Conservation (phyloP, 2,888 invertebrate genomes). For the Drosophila infuscata region DNA sequence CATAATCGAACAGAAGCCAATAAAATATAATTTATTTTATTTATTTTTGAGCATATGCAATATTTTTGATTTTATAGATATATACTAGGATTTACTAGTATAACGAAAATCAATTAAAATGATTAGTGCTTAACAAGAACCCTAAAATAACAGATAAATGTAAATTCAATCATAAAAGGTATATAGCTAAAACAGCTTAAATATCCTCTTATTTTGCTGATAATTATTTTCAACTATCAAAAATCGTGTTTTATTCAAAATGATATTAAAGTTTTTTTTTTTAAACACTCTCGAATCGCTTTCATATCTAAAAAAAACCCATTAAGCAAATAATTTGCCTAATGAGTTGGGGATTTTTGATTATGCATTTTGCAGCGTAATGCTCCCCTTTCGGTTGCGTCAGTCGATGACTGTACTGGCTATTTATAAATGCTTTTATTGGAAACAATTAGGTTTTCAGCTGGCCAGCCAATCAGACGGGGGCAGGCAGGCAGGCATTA, state of each 20-base stretch:
- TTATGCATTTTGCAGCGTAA: background rate
- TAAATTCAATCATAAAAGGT: background rate
- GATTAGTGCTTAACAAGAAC: too few relatives aligned
- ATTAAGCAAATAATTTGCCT: slow-evolving; percentile 6
- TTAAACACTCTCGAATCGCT: background rate
- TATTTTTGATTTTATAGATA: too few relatives aligned
- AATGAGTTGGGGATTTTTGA: background rate
- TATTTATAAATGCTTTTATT: slow-evolving; percentile 16
- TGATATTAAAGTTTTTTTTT: background rate
- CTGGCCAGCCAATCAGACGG: slow-evolving; percentile 9
- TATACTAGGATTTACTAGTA: background rate
- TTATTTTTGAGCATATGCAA: background rate
- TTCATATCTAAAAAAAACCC: background rate
- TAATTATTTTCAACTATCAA: background rate
- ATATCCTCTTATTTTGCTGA: background rate
- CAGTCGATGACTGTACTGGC: background rate
- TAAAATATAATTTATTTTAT: background rate
- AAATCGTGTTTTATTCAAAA: background rate
- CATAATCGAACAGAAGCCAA: background rate
- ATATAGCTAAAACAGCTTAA: background rate
- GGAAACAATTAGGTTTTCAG: slow-evolving; percentile 13
- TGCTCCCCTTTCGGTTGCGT: background rate
- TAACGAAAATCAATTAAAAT: background rate
- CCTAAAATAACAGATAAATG: background rate
- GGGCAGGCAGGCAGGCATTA: slow-evolving; percentile 32